A percentile compares a stretch with the other conserved stretches of the same genome.
Evolutionary conservation across 2,797 vertebrate species (phyloP).

Genomic region (Siniperca scherzeri): DNA sequence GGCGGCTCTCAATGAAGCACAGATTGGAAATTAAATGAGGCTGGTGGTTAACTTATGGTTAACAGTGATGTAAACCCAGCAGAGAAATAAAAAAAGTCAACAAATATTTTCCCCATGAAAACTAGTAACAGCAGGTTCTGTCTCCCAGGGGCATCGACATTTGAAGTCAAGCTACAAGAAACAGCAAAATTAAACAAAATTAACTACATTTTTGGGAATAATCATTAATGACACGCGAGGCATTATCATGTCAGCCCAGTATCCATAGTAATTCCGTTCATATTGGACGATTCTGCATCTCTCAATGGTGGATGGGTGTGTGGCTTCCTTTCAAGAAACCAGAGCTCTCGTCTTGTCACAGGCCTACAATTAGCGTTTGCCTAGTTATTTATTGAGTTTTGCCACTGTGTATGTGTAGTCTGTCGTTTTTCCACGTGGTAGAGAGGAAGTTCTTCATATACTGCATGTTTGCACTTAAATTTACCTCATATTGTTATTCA

Average conservation of each 20-base stretch:
- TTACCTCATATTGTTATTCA: not conserved
- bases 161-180: not conserved
- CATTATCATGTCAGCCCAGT: not conserved
- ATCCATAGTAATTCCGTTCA: not conserved
- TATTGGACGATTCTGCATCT: not conserved
- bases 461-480: not conserved
- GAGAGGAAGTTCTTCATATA: not conserved
- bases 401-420: not conserved
- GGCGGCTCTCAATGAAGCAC: conserved; percentile 32
- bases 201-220: not conserved
- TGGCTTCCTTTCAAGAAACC: not conserved
- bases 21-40: conserved; percentile 35
- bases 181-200: not conserved
- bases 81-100: conserved; percentile 9
- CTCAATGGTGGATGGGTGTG: not conserved
- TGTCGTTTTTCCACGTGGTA: not conserved
- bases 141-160: not conserved
- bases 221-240: not conserved
- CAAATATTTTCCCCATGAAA: conserved; percentile 24
- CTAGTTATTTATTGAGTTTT: not conserved
- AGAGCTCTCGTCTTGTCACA: not conserved
- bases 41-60: conserved; percentile 20
- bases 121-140: not conserved
- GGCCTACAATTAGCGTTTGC: not conserved
- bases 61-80: not conserved